A percentile compares a stretch with the other conserved stretches of the same genome.
Evolutionary conservation across 2,888 invertebrate genomes (phyloP).

Genomic region (Cephus rjabovi): DNA sequence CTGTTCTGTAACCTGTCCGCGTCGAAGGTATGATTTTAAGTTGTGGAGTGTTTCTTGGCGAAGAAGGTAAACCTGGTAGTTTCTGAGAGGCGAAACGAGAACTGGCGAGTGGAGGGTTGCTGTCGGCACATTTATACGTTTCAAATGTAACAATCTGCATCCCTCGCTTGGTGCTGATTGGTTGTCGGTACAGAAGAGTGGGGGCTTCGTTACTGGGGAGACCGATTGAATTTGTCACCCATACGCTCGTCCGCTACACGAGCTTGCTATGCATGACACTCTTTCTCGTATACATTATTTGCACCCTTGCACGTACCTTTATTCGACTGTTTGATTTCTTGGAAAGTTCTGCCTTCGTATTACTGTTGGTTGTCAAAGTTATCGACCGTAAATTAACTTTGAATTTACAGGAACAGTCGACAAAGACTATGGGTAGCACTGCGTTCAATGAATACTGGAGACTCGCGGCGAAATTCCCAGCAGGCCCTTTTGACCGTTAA

Average conservation of each 20-base stretch:
- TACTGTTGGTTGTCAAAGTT: background rate
- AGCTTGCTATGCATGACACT: background rate
- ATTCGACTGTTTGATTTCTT: background rate
- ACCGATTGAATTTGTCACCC: conserved; percentile 48
- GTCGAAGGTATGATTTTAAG: background rate
- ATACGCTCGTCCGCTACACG: conserved; percentile 14
- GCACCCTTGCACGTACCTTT: background rate
- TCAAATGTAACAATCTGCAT: conserved; percentile 60
- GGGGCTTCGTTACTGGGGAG: conserved; percentile 33
- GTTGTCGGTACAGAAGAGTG: conserved; percentile 40
- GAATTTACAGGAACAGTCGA: background rate
- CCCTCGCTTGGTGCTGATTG: conserved; percentile 59
- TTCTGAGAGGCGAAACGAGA: conserved; percentile 34
- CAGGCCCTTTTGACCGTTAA: background rate
- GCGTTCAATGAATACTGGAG: background rate
- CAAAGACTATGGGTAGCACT: background rate
- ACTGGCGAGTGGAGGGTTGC: conserved; percentile 49
- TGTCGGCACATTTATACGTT: conserved; percentile 64
- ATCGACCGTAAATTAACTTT: background rate
- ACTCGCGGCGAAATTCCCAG: background rate
- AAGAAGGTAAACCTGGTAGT: background rate
- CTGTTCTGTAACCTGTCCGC: background rate
- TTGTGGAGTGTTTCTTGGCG: background rate
- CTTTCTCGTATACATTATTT: background rate
- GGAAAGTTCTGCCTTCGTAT: background rate